These are phyloP conservation scores for Umimayanthus kanabou DNA, from an alignment of 92 coral and sea anemone species.

Conservation along the genomic window DNA sequence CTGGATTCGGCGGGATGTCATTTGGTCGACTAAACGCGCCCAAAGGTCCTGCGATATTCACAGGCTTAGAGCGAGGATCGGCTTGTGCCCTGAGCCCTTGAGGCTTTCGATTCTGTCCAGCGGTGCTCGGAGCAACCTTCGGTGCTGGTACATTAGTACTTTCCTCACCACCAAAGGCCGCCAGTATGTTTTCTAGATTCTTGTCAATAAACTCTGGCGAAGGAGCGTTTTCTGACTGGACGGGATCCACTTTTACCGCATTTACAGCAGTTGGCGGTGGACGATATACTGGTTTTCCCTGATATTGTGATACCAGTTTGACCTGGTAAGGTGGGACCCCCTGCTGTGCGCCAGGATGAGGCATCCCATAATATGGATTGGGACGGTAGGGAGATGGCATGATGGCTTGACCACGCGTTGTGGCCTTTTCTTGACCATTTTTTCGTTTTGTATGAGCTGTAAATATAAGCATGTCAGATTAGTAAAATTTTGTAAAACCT, in stretches of 20 bases:
- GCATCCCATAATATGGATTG: background rate
- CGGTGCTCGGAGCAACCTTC: background rate
- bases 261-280: background rate
- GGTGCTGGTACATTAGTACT: background rate
- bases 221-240: constrained; percentile 6
- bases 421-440: background rate
- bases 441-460: constrained; percentile 12
- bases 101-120: background rate
- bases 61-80: background rate
- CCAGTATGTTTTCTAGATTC: constrained; percentile 35
- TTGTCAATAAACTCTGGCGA: constrained; percentile 24
- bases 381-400: constrained; percentile 1
- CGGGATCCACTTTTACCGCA: background rate
- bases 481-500: background rate
- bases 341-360: background rate
- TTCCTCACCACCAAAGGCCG: constrained; percentile 28
- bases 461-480: background rate
- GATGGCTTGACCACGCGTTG: background rate
- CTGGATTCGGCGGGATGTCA: background rate
- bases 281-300: background rate
- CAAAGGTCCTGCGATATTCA: background rate
- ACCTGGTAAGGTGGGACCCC: background rate
- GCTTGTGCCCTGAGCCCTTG: background rate
- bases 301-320: background rate
- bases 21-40: background rate